phyloP scores from a whole-genome alignment of 2,113 vertebrate genomes.

The Otolemur garnettii region DNA sequence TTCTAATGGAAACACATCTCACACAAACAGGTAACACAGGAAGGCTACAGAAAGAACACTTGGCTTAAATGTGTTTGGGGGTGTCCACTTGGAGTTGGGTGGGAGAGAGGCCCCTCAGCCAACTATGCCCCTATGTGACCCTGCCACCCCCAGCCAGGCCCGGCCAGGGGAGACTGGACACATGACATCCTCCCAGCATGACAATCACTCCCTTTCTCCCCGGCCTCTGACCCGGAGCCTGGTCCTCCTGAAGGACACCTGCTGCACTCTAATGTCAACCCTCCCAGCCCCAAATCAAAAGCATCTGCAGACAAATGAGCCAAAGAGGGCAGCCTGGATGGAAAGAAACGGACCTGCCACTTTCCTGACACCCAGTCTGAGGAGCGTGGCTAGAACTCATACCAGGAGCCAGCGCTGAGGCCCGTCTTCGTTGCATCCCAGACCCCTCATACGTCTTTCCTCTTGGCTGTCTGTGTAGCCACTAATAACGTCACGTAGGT shows the following conservation, averaged over 20 bases:
- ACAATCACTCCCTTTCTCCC: background rate
- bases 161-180: fast-evolving
- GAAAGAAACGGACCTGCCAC: background rate
- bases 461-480: background rate
- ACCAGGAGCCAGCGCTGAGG: fast-evolving
- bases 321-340: background rate
- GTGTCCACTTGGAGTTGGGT: fast-evolving
- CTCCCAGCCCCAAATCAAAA: background rate
- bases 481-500: background rate
- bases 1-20: fast-evolving
- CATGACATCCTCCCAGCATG: background rate
- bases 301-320: background rate
- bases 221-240: background rate
- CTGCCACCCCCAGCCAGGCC: background rate
- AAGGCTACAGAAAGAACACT: background rate
- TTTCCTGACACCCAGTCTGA: background rate
- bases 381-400: background rate
- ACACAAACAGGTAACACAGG: background rate
- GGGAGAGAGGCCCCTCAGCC: background rate
- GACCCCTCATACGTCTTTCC: background rate
- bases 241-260: background rate
- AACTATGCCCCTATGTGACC: background rate
- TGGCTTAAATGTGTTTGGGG: background rate
- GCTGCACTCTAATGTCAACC: background rate
- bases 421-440: background rate